Conservation (phyloP, 2,888 invertebrate genomes). For the Cecidostiba fungosa region DNA sequence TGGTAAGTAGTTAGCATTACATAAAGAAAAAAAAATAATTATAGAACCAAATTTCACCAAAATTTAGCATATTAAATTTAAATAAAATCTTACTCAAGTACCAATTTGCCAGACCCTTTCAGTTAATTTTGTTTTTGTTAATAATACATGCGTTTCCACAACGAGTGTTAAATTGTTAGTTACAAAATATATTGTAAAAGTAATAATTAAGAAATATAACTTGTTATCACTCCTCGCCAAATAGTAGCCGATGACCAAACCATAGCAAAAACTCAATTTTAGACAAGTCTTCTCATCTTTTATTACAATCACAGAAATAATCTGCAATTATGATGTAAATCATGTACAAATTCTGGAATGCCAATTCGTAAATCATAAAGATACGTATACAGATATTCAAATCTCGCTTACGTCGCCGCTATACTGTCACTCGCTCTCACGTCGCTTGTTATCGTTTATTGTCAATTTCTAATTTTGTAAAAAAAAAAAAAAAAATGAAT, state of each 20-base stretch:
- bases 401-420: neutral
- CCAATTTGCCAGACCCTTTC: neutral
- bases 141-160: constrained; percentile 18
- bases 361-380: constrained; percentile 6
- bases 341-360: constrained; percentile 21
- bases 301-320: constrained; percentile 25
- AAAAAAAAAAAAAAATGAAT: constrained; percentile 17
- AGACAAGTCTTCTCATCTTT: constrained; percentile 21
- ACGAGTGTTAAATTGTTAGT: constrained; percentile 5
- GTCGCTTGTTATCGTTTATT: constrained; percentile 45
- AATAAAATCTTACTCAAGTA: neutral
- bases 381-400: constrained; percentile 7
- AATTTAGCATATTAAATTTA: neutral
- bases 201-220: constrained; percentile 12
- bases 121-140: neutral
- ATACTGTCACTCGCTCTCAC: neutral
- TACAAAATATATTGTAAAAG: neutral
- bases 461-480: constrained; percentile 36
- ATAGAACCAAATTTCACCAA: neutral
- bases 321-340: constrained; percentile 11
- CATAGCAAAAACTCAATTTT: constrained; percentile 31
- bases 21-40: neutral
- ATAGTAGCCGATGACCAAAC: constrained; percentile 1
- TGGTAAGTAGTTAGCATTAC: neutral
- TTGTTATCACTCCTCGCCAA: neutral